phyloP scores from a whole-genome alignment of 2,888 invertebrate genomes.

The Drosophila yooni region DNA sequence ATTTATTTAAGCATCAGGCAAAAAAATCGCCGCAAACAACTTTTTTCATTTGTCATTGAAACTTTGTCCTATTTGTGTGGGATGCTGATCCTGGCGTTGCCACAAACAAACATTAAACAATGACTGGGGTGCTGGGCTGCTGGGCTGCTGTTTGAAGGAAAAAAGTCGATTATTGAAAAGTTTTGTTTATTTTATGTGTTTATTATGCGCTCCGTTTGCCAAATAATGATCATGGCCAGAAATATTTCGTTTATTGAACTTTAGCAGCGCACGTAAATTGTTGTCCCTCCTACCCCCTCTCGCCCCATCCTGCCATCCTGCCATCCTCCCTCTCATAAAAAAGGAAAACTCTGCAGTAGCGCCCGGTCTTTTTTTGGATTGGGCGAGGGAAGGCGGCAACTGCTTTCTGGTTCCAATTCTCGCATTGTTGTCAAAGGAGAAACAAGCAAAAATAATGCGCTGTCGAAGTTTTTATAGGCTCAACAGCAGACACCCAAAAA shows the following conservation, averaged over 20 bases:
- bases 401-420: slow-evolving; percentile 41
- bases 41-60: slow-evolving; percentile 81
- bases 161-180: slow-evolving; percentile 82
- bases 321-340: not conserved
- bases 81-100: slow-evolving; percentile 41
- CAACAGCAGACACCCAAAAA: slow-evolving; percentile 69
- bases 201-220: slow-evolving; percentile 84
- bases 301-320: not conserved
- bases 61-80: slow-evolving; percentile 66
- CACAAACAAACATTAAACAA: slow-evolving; percentile 80
- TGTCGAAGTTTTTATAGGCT: slow-evolving; percentile 80
- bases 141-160: slow-evolving; percentile 5
- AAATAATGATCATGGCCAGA: slow-evolving; percentile 83
- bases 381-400: not conserved
- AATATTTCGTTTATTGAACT: slow-evolving; percentile 83
- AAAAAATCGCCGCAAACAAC: slow-evolving; percentile 47
- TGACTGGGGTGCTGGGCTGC: slow-evolving; percentile 33
- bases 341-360: slow-evolving; percentile 23
- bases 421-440: slow-evolving; percentile 80
- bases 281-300: slow-evolving; percentile 12
- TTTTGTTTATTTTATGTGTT: slow-evolving; percentile 82
- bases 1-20: slow-evolving; percentile 69
- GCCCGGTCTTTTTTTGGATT: not conserved
- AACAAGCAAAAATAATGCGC: slow-evolving; percentile 80
- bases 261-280: slow-evolving; percentile 80